Base-by-base conservation (phyloP, 2,113 vertebrate species). In the Plestiodon gilberti region DNA sequence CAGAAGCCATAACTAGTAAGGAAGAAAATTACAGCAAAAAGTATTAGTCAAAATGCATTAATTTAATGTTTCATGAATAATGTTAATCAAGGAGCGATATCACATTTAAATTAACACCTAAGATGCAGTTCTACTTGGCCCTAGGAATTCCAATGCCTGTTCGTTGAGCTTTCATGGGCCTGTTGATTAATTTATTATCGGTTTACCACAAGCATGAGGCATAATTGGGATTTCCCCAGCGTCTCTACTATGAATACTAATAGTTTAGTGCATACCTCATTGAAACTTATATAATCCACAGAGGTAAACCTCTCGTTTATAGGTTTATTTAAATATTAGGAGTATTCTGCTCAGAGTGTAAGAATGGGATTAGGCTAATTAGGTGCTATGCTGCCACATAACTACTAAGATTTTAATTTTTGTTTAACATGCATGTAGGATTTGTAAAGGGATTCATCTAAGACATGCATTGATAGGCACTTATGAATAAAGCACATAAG, bases 11-110 rank as follows among this genome's bases (percentile, higher is more conserved):
- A 69, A 4, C 52, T n/a, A 76, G 52, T 15, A 79, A 3, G 84
- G 7, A 9, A 57, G 81, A 79, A 81, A 86, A 65, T 87, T 59
- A 80, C 14, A 75, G 78, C 57, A 81, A 81, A 75, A 81, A 74
- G 84, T 65, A 75, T 75, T 73, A 75, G 57, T 30, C 52, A 80
- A 86, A 85, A 80, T 86, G 69, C 77, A 81, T 84, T 89, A 17
- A 73, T 69, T 89, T 88, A 81, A 61, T 17, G 78, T 71, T 8
- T n/a, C 88, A 67, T 83, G 85, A 82, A 90, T 88, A 81, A 87
- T 64, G 20, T 62, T 74, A 1, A 88, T 90, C 82, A 3, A 85
- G 67, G 55, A 86, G 33, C 59, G 15, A 30, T 81, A 10, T n/a
- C 83, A 78, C 18, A 86, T 92, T 87, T 81, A 81, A 38, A 81